Base-by-base conservation (phyloP, 2,113 vertebrate genomes). In the Sinocyclocheilus anophthalmus region DNA sequence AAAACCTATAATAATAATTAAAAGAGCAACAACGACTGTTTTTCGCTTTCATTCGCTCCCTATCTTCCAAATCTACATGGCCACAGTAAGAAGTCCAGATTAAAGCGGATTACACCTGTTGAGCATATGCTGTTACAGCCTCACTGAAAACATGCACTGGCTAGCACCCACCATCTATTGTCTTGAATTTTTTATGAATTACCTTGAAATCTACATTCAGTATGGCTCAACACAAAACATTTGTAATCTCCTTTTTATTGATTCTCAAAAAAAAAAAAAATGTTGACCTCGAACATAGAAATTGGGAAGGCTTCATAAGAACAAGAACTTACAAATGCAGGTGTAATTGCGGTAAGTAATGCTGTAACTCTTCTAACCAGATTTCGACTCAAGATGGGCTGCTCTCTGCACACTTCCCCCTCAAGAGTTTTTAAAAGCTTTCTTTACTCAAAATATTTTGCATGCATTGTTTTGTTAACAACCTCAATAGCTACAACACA, bases 51-150 rank as follows among this genome's bases (percentile, higher is more conserved):
- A 37, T 55, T 83, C 48, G 13, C n/a, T 2, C 30, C 8, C 37
- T 26, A 6, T 81, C 9, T 7, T 72, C 33, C 81, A 84, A 42
- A 73, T 57, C 67, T 18, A 24, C 48, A 57, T 61, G 24, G 24
- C 61, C 61, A 59, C 69, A 76, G 76, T 48, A 85, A 83, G 26
- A 83, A 37, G 16, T 76, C 42, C 20, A 80, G 88, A 89, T 89
- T 87, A 87, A 42, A 75, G 65, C 48, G 86, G 83, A 87, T 89
- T 89, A 89, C 63, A 85, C 73, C 73, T 69, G 75, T 67, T 53
- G 83, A 70, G 84, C 88, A 85, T 87, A 84, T 89, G 86, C 80
- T 69, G 57, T 53, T 33, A 65, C 50, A 70, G 61, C 45, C 69
- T 26, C 78, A 26, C 33, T 33, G 45, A 82, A 82, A 53, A 69